phyloP scores from a whole-genome alignment of 2,888 invertebrate species.

The Petrolisthes manimaculis region DNA sequence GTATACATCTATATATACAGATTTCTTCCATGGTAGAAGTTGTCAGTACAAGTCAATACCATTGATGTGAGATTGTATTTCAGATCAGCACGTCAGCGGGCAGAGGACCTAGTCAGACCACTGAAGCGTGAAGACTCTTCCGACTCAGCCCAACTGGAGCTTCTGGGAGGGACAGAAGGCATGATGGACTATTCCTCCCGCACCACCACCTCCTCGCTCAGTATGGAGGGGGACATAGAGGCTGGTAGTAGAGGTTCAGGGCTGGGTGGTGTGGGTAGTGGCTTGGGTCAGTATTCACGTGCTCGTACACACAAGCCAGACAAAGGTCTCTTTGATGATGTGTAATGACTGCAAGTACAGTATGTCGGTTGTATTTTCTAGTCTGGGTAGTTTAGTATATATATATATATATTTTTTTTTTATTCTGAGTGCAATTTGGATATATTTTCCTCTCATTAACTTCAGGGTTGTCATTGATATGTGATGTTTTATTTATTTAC shows the following conservation, averaged over 20 bases:
- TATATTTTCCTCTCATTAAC: no score
- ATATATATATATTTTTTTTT: not conserved
- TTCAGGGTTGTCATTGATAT: no score
- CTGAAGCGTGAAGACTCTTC: slow-evolving; percentile 74
- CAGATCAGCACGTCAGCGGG: slow-evolving; percentile 61
- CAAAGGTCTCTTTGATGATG: slow-evolving; percentile 86
- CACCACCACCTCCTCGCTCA: slow-evolving; percentile 67
- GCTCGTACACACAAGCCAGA: slow-evolving; percentile 79
- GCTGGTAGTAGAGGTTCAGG: slow-evolving; percentile 60
- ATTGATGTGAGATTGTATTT: not conserved
- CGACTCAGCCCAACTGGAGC: slow-evolving; percentile 83
- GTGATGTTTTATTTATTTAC: no score
- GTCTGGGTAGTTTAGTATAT: no score
- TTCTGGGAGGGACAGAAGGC: slow-evolving; percentile 81
- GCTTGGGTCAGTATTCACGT: slow-evolving; percentile 65
- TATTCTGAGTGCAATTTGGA: not conserved
- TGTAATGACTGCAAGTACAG: slow-evolving; percentile 72
- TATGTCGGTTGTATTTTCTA: not conserved
- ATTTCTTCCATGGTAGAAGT: no score
- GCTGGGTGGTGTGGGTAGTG: slow-evolving; percentile 67
- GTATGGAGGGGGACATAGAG: slow-evolving; percentile 28
- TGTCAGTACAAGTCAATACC: no score
- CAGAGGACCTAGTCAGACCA: slow-evolving; percentile 70
- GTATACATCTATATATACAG: no score
- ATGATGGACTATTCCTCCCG: slow-evolving; percentile 71